Conservation (phyloP, 2,797 vertebrate species). For the Fistularia tabacaria region DNA sequence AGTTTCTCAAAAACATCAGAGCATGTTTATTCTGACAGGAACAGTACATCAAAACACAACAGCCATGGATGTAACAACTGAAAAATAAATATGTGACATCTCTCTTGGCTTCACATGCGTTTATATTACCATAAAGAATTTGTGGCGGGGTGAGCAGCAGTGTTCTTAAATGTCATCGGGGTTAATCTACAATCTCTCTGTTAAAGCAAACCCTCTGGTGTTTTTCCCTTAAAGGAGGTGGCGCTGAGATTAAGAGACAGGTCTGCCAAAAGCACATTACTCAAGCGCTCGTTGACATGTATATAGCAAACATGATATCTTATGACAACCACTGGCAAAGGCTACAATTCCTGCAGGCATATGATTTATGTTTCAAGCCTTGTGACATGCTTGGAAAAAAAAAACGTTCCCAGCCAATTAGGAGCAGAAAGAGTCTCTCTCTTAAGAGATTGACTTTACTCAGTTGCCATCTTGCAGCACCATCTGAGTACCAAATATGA, state of each 20-base stretch:
- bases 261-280: constrained; percentile 55
- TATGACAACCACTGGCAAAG: constrained; percentile 55
- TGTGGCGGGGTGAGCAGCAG: constrained; percentile 14
- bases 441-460: constrained; percentile 28
- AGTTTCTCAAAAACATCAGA: constrained; percentile 30
- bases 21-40: constrained; percentile 37
- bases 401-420: constrained; percentile 43
- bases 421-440: constrained; percentile 37
- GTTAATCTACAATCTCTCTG: constrained; percentile 31
- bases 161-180: constrained; percentile 36
- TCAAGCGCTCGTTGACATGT: constrained; percentile 52
- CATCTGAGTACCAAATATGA: constrained; percentile 22
- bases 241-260: constrained; percentile 51
- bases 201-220: constrained; percentile 52
- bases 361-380: constrained; percentile 50
- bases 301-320: constrained; percentile 61
- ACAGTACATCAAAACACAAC: constrained; percentile 24
- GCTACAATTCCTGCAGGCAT: constrained; percentile 46
- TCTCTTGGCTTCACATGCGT: constrained; percentile 7
- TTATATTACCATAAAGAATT: constrained; percentile 36
- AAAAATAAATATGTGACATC: constrained; percentile 29
- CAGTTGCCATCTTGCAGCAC: constrained; percentile 38
- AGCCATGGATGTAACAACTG: constrained; percentile 9
- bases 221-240: constrained; percentile 50
- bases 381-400: constrained; percentile 38